phyloP scores from a whole-genome alignment of 2,888 invertebrate species.

The Rhingia rostrata region DNA sequence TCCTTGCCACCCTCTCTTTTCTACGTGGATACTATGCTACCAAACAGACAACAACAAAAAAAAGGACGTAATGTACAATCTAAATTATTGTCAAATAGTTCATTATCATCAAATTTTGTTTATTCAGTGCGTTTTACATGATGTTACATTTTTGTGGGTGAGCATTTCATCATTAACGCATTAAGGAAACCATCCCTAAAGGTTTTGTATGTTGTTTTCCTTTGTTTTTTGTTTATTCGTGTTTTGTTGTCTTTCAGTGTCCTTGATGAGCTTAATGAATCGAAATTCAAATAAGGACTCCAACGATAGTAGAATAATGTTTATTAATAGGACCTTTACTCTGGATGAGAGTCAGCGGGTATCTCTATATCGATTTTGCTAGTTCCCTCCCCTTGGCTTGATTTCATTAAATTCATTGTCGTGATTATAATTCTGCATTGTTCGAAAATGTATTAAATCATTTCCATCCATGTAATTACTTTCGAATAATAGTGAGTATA shows the following conservation, averaged over 20 bases:
- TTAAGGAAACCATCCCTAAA: constrained; percentile 52
- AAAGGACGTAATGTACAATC: constrained; percentile 29
- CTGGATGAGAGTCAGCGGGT: not conserved
- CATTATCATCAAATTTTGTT: constrained; percentile 58
- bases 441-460: constrained; percentile 54
- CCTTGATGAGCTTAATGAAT: constrained; percentile 54
- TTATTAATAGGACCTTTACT: constrained; percentile 47
- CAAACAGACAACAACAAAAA: not conserved
- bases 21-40: not conserved
- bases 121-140: constrained; percentile 46
- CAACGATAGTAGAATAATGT: constrained; percentile 54
- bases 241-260: constrained; percentile 25
- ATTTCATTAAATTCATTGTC: constrained; percentile 52
- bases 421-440: constrained; percentile 56
- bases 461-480: constrained; percentile 54
- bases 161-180: constrained; percentile 61
- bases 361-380: constrained; percentile 50
- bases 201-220: not conserved
- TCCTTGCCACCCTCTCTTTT: constrained; percentile 16
- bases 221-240: not conserved
- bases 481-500: constrained; percentile 42
- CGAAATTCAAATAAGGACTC: constrained; percentile 60
- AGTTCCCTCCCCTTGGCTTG: constrained; percentile 5
- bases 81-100: constrained; percentile 66
- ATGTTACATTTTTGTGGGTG: constrained; percentile 41